These are phyloP conservation scores for Himalopsyche tibetana DNA, from an alignment of 2,888 invertebrate genomes.

Conservation along the genomic window DNA sequence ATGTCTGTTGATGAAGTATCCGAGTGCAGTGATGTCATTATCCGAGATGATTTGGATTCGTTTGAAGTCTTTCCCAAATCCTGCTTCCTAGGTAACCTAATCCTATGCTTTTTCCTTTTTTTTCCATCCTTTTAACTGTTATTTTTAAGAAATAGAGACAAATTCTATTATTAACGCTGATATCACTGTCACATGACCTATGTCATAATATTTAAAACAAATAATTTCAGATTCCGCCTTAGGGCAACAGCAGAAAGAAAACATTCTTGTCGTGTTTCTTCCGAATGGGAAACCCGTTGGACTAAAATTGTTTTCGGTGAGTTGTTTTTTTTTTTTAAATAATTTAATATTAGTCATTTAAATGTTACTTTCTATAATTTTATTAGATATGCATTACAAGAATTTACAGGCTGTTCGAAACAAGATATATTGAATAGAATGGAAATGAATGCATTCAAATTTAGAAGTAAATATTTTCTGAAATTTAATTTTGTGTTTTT, in stretches of 20 bases:
- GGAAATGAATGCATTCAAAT: too few species aligned
- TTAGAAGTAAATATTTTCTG: neutral
- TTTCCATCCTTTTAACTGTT: too few species aligned
- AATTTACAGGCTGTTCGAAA: too few species aligned
- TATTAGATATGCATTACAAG: neutral
- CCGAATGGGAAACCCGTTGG: constrained; percentile 81
- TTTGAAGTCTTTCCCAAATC: neutral
- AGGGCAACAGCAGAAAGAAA: constrained; percentile 69
- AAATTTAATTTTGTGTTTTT: constrained; percentile 9
- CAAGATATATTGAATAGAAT: too few species aligned
- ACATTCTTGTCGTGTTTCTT: constrained; percentile 80
- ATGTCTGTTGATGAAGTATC: constrained; percentile 29
- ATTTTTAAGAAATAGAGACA: too few species aligned
- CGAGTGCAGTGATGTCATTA: constrained; percentile 11
- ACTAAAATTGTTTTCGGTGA: constrained; percentile 79
- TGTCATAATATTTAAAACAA: too few species aligned
- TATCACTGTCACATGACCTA: too few species aligned
- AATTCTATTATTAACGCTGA: too few species aligned
- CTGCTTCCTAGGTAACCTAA: neutral
- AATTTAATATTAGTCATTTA: neutral
- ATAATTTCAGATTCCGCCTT: neutral
- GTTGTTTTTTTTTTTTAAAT: constrained; percentile 6
- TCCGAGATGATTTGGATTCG: neutral
- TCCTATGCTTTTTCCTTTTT: neutral
- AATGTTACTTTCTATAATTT: neutral